A percentile compares a stretch with the other conserved stretches of the same genome.
phyloP scores from a whole-genome alignment of 1,140 invertebrate genomes.

The Lasioglossum albipes region DNA sequence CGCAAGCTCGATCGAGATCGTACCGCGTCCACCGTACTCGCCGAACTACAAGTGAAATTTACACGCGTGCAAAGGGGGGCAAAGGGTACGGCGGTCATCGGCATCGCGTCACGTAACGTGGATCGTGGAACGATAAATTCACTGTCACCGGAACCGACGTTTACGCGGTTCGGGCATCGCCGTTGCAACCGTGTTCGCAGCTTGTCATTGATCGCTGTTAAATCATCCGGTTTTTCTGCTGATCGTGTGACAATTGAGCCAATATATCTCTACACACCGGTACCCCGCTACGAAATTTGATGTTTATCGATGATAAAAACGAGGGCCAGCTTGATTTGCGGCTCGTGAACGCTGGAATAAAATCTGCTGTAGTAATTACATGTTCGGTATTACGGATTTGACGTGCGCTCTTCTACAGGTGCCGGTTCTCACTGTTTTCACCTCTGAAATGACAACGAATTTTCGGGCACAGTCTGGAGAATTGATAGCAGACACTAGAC shows the following conservation, averaged over 20 bases:
- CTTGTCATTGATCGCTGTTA: not conserved
- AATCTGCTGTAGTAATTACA: too few species aligned
- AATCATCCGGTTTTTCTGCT: constrained; percentile 27
- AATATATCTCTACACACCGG: not conserved
- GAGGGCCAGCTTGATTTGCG: not conserved
- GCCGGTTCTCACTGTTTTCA: too few species aligned
- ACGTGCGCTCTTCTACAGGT: too few species aligned
- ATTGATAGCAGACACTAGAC: too few species aligned
- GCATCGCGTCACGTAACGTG: not conserved
- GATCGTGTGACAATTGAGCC: not conserved
- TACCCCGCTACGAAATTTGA: not conserved
- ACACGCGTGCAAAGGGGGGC: too few species aligned
- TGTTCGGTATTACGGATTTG: too few species aligned
- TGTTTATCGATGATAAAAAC: not conserved
- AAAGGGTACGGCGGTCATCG: not conserved
- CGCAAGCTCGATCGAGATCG: too few species aligned
- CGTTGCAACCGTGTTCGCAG: not conserved
- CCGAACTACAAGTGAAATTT: not conserved
- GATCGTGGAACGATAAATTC: constrained; percentile 29
- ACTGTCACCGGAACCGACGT: constrained; percentile 26
- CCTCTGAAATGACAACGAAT: too few species aligned
- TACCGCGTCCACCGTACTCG: not conserved
- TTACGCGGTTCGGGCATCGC: not conserved
- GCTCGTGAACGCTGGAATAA: too few species aligned
- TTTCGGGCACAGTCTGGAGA: too few species aligned